Conservation (phyloP, 2,113 vertebrate species). For the Caracal caracal region DNA sequence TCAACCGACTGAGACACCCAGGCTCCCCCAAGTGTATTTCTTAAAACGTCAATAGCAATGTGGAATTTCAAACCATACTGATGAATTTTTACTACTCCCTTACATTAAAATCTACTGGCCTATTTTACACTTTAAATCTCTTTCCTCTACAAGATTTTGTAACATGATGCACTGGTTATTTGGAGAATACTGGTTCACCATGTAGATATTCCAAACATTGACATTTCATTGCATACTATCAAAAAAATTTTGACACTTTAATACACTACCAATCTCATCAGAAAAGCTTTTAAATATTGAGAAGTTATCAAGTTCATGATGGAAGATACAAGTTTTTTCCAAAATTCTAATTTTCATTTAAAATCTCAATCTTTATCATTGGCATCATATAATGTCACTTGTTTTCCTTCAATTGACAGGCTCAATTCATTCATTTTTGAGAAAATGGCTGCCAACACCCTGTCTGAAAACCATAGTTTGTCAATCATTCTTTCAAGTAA, state of each 20-base stretch:
- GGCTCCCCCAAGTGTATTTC: not conserved
- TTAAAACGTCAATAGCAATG: not conserved
- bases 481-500: conserved; percentile 20
- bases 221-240: not conserved
- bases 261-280: conserved; percentile 6
- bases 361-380: conserved; percentile 42
- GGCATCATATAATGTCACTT: not conserved
- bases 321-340: not conserved
- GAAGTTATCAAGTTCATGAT: not conserved
- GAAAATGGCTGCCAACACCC: conserved; percentile 57
- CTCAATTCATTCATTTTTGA: conserved; percentile 47
- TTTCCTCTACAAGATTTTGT: not conserved
- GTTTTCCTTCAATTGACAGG: conserved; percentile 37
- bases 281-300: conserved; percentile 17
- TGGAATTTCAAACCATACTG: not conserved
- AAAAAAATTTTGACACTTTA: not conserved
- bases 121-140: not conserved
- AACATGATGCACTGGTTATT: not conserved
- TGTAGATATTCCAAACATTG: conserved; percentile 12
- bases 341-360: conserved; percentile 57
- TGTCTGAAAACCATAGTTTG: not conserved
- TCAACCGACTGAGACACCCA: not conserved
- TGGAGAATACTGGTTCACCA: not conserved
- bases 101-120: not conserved
- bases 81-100: conserved; percentile 9